Evolutionary conservation across 1,140 invertebrate species (phyloP).

Genomic region (Panagrolaimus sp.): DNA sequence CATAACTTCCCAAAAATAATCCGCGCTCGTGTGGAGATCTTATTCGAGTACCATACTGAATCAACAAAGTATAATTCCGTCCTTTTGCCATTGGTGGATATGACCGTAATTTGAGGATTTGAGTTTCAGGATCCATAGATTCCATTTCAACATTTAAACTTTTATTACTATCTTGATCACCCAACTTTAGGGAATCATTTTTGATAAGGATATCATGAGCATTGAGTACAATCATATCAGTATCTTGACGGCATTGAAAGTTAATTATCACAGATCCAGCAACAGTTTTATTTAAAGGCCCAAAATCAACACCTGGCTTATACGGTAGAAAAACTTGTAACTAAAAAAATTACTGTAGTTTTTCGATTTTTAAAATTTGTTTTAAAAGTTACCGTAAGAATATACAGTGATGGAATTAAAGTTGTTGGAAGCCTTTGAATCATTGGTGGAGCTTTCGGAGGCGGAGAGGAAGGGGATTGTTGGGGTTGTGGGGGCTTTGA

Average conservation of each 20-base stretch:
- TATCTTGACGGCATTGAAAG: conserved; percentile 8
- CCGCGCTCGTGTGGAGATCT: neutral
- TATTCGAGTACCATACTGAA: neutral
- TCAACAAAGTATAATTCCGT: neutral
- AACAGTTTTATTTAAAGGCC: neutral
- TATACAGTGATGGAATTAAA: neutral
- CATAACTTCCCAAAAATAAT: neutral
- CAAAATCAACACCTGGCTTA: conserved; percentile 6
- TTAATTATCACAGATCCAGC: neutral
- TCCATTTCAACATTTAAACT: neutral
- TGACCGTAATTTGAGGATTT: neutral
- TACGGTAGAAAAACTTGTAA: neutral
- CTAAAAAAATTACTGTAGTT: too few relatives aligned
- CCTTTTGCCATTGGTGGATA: neutral
- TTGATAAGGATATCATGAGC: conserved; percentile 4
- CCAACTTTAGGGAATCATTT: neutral
- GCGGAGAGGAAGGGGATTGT: neutral
- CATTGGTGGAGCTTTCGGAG: neutral
- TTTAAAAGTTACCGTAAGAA: too few relatives aligned
- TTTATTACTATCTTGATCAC: conserved; percentile 5
- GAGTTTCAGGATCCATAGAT: neutral
- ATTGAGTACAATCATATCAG: neutral
- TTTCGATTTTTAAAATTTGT: too few relatives aligned
- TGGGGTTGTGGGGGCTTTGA: neutral
- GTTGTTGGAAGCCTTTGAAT: neutral